Conservation (phyloP, 2,113 vertebrate genomes). For the Bolborhynchus lineola region DNA sequence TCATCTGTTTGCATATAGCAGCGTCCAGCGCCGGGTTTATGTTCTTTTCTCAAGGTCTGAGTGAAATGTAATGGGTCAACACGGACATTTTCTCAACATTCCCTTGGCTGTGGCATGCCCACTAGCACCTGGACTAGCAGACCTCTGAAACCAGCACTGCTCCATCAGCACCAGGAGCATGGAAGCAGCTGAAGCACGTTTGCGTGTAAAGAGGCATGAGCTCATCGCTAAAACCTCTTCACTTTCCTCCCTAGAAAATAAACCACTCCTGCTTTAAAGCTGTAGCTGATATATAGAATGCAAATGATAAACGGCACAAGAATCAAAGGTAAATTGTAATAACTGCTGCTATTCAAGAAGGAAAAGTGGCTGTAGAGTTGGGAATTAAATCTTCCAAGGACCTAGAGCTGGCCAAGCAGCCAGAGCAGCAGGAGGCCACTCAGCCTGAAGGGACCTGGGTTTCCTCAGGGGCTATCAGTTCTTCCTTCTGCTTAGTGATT, state of each 20-base stretch:
- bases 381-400: neutral
- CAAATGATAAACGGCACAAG: neutral
- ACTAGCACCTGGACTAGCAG: rapidly evolving
- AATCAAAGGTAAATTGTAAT: neutral
- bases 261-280: neutral
- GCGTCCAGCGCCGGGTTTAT: neutral
- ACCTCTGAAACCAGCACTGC: neutral
- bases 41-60: neutral
- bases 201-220: neutral
- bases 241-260: neutral
- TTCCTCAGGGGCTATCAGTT: rapidly evolving
- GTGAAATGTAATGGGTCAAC: neutral
- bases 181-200: neutral
- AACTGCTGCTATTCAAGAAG: neutral
- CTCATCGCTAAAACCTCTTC: neutral
- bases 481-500: neutral
- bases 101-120: neutral
- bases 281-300: neutral
- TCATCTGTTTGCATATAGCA: neutral
- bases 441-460: rapidly evolving
- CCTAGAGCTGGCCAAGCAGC: neutral
- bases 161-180: neutral
- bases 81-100: neutral
- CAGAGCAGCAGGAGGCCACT: neutral
- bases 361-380: neutral